Evolutionary conservation across 2,888 invertebrate species (phyloP).

Genomic region (Colostygia pectinataria): DNA sequence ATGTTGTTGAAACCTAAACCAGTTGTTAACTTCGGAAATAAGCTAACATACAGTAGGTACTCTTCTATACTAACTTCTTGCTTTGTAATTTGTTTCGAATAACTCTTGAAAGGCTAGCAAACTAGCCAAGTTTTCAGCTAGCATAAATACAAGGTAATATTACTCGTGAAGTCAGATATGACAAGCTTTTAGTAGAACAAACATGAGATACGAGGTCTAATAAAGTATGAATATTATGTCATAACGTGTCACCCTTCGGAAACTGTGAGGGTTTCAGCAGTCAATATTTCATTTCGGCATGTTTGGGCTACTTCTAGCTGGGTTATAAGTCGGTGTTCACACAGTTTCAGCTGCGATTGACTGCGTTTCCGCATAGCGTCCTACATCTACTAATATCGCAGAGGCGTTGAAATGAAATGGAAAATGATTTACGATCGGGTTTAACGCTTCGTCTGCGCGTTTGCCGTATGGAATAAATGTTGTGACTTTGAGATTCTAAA

Average conservation of each 20-base stretch:
- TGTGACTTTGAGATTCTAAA: conserved; percentile 23
- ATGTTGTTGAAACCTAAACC: no score
- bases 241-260: conserved; percentile 40
- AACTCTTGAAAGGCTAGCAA: conserved; percentile 2
- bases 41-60: no score
- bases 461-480: conserved; percentile 36
- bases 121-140: conserved; percentile 6
- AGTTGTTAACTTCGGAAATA: no score
- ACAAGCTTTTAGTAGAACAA: conserved; percentile 39
- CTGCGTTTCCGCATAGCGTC: conserved; percentile 59
- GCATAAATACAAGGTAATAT: conserved; percentile 14
- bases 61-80: background rate
- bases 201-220: conserved; percentile 50
- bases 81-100: conserved; percentile 4
- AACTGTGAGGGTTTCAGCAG: conserved; percentile 42
- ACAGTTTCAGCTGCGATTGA: conserved; percentile 37
- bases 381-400: conserved; percentile 36
- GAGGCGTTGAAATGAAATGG: conserved; percentile 40
- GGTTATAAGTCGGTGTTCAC: conserved; percentile 48
- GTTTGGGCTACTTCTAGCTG: conserved; percentile 41
- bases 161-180: conserved; percentile 8
- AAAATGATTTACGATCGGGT: conserved; percentile 50
- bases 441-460: conserved; percentile 44
- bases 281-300: conserved; percentile 63
- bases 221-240: conserved; percentile 61